phyloP scores from a whole-genome alignment of 2,797 vertebrate genomes.

The Poeciliopsis turneri region DNA sequence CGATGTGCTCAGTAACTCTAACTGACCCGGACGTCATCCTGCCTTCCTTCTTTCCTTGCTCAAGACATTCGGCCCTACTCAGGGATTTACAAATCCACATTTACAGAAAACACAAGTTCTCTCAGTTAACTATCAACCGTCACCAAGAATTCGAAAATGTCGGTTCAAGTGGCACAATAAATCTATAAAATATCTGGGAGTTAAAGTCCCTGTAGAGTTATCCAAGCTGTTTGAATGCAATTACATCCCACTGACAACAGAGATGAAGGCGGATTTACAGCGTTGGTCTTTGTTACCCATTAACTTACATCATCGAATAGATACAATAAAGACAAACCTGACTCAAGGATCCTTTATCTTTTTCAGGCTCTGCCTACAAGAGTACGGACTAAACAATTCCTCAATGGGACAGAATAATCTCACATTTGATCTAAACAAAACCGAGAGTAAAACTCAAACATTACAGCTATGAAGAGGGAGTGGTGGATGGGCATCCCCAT shows the following conservation, averaged over 20 bases:
- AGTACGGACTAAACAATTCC: no score
- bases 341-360: no score
- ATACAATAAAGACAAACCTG: no score
- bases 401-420: no score
- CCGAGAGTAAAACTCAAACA: background rate
- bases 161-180: background rate
- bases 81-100: background rate
- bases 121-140: background rate
- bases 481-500: background rate
- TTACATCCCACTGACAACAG: background rate
- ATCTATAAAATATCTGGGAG: background rate
- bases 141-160: background rate
- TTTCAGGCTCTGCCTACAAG: no score
- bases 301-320: no score
- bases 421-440: background rate
- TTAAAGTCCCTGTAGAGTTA: background rate
- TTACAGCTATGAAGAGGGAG: background rate
- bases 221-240: background rate
- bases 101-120: background rate
- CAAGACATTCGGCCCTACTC: background rate
- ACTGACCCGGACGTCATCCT: background rate
- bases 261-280: background rate
- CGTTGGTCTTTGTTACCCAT: background rate
- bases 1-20: background rate
- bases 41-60: background rate